Conservation (phyloP, 2,113 vertebrate genomes). For the Rhinolophus sinicus region DNA sequence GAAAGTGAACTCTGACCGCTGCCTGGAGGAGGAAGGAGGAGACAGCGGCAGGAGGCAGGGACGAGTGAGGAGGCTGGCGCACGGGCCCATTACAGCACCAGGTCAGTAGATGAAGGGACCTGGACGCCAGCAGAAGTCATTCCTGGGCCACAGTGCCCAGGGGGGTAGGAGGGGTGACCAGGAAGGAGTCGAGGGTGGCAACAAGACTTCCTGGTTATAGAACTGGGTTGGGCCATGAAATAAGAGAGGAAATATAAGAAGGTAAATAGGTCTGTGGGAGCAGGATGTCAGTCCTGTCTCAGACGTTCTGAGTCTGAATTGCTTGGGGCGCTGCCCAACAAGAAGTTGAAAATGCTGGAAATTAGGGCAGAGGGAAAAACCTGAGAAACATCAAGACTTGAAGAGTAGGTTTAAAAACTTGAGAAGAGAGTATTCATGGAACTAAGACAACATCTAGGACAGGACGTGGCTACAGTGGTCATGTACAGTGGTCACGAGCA, state of each 20-base stretch:
- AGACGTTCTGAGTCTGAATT: not conserved
- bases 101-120: not conserved
- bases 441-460: no score
- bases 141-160: not conserved
- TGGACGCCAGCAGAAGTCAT: not conserved
- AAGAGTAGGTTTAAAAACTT: not conserved
- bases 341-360: not conserved
- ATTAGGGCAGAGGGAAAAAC: no score
- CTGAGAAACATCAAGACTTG: not conserved
- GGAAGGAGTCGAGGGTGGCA: not conserved
- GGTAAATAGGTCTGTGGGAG: no score
- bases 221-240: not conserved
- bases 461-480: not conserved
- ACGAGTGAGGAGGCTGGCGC: not conserved
- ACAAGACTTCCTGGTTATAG: not conserved
- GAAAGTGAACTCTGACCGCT: not conserved
- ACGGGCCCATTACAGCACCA: not conserved
- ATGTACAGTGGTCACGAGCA: rapidly evolving
- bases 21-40: not conserved
- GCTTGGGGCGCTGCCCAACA: not conserved
- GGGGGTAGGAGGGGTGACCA: rapidly evolving
- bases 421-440: not conserved
- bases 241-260: not conserved
- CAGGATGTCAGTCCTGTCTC: not conserved
- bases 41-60: not conserved